Evolutionary conservation across 2,797 vertebrate species (phyloP), one percentile per base, ranked within the genome.

Genomic region (Poecilia picta): DNA sequence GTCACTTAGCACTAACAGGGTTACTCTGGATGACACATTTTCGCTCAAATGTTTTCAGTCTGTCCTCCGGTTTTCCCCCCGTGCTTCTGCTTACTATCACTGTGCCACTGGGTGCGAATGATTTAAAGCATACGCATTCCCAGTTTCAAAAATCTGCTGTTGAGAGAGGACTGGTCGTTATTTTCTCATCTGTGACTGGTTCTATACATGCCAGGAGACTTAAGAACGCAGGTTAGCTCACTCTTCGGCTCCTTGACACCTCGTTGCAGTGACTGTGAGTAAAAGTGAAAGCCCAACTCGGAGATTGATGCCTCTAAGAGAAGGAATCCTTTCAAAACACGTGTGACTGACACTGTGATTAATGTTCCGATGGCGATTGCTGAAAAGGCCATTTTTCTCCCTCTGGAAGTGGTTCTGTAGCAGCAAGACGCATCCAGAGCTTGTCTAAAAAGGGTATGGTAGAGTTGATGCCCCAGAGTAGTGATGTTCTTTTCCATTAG

Each of bases 1-100:
- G 84, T 96, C 96, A 95, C 92, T 95, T 93, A 92, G 91, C 81
- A 85, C 91, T 95, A 96, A 96, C 95, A 95, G 94, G 95, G 94
- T 96, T 95, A 94, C 87, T 86, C 83, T 88, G 93, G 91, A 94
- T 93, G 89, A 91, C 90, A 94, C 92, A 87, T 88, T 88, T 92
- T 93, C 91, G 90, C 92, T 94, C 92, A 91, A 71, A 45, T 86
- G 90, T 89, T 87, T 64, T 92, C 82, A 81, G 87, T 85, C 85
- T 82, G 79, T 87, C 83, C 76, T 85, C 87, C 85, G 78, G 83
- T 87, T 85, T 88, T 79, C 47, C 87, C 81, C 73, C 92, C 90
- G 20, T 53, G 49, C 49, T 25, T 96, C 95, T 96, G 95, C 91
- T 95, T 94, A 94, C 92, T 87, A 92, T 96, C 95, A 95, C 87